Evolutionary conservation across 2,888 invertebrate genomes (phyloP).

Genomic region (Melipona bicolor): DNA sequence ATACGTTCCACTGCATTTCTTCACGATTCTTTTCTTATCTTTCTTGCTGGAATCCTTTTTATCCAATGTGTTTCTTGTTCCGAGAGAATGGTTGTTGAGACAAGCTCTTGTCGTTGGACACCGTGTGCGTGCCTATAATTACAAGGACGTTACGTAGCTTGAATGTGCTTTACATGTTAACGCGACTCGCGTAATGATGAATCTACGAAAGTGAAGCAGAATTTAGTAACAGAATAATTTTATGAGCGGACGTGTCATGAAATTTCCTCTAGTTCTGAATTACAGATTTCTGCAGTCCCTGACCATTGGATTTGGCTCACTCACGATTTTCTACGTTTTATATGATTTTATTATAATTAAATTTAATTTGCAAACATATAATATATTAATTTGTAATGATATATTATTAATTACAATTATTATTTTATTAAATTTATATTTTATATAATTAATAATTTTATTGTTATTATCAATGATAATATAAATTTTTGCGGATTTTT

Average conservation of each 20-base stretch:
- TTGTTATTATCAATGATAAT: too few relatives aligned
- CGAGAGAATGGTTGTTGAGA: slow-evolving; percentile 21
- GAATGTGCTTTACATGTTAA: slow-evolving; percentile 37
- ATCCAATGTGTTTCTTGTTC: background rate
- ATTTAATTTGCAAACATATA: too few relatives aligned
- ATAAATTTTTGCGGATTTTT: too few relatives aligned
- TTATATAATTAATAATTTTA: too few relatives aligned
- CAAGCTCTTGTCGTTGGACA: slow-evolving; percentile 30
- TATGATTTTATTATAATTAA: too few relatives aligned
- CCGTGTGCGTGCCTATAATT: slow-evolving; percentile 29
- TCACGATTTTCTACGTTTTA: too few relatives aligned
- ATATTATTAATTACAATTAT: too few relatives aligned
- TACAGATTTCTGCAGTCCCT: background rate
- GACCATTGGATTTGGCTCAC: too few relatives aligned
- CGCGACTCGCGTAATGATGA: background rate
- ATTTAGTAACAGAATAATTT: background rate
- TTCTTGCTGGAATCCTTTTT: slow-evolving; percentile 3
- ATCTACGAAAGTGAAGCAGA: background rate
- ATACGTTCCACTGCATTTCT: background rate
- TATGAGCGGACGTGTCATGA: background rate
- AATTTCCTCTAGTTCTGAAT: background rate
- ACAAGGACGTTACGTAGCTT: slow-evolving; percentile 51
- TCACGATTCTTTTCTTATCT: background rate
- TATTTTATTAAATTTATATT: too few relatives aligned
- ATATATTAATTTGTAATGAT: too few relatives aligned